phyloP scores from a whole-genome alignment of 2,888 invertebrate genomes.

The Cactoblastis cactorum region DNA sequence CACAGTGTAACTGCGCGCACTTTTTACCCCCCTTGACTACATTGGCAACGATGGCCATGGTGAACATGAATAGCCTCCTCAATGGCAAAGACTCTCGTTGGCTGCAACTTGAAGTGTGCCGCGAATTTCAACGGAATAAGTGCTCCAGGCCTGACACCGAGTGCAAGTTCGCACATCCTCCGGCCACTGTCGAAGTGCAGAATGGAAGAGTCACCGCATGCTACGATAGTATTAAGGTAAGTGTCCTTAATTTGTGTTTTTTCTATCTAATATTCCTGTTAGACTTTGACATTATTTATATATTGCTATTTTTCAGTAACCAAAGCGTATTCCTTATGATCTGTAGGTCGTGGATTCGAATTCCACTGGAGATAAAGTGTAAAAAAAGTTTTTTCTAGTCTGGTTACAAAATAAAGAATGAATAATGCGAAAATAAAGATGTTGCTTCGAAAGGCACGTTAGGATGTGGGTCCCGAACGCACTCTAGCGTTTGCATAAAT shows the following conservation, averaged over 20 bases:
- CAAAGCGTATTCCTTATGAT: no score
- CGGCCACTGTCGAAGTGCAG: slow-evolving; percentile 99
- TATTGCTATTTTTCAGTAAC: no score
- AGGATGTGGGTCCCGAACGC: no score
- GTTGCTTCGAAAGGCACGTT: no score
- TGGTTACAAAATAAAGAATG: no score
- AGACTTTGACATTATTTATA: no score
- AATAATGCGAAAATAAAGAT: no score
- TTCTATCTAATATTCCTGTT: background rate
- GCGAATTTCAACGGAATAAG: slow-evolving; percentile 99
- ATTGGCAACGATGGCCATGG: slow-evolving; percentile 85
- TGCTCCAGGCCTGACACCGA: slow-evolving; percentile 99
- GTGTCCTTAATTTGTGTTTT: slow-evolving; percentile 36
- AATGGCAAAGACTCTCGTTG: slow-evolving; percentile 99
- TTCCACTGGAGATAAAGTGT: no score
- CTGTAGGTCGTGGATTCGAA: no score
- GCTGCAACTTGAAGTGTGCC: slow-evolving; percentile 99
- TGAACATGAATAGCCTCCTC: slow-evolving; percentile 97
- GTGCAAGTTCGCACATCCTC: slow-evolving; percentile 99
- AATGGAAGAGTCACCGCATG: slow-evolving; percentile 99
- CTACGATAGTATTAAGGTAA: slow-evolving; percentile 99
- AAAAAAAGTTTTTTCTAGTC: no score
- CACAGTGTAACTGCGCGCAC: slow-evolving; percentile 68
- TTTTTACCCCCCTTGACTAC: slow-evolving; percentile 49
- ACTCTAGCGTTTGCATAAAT: no score